Percentiles rank a stretch among this genome's conserved stretches.
phyloP scores from a whole-genome alignment of 2,888 invertebrate genomes.

The Agrochola macilenta region DNA sequence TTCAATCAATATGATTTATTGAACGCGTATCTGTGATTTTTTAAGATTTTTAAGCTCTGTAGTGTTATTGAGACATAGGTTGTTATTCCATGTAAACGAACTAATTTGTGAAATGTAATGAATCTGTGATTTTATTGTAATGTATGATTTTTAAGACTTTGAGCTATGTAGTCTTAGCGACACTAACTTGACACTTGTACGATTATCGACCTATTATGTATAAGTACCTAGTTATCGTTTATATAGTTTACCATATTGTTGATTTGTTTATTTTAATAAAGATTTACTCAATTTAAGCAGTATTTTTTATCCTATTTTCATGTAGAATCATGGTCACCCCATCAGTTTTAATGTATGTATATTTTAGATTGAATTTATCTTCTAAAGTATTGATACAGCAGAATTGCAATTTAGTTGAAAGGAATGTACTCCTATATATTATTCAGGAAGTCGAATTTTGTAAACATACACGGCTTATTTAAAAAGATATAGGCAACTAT shows the following conservation, averaged over 20 bases:
- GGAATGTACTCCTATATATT: conserved; percentile 34
- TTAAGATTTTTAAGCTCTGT: conserved; percentile 36
- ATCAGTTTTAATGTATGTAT: conserved; percentile 25
- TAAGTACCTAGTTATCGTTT: conserved; percentile 39
- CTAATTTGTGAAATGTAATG: conserved; percentile 32
- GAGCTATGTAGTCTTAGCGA: conserved; percentile 46
- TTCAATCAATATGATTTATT: conserved; percentile 42
- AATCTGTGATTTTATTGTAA: conserved; percentile 45
- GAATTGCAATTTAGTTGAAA: conserved; percentile 33
- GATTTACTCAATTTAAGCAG: conserved; percentile 26
- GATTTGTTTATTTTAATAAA: conserved; percentile 38
- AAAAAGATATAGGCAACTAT: no score
- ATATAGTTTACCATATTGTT: conserved; percentile 39
- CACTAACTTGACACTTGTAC: conserved; percentile 39
- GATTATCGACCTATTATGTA: conserved; percentile 39
- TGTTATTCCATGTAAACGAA: conserved; percentile 36
- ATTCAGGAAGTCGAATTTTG: conserved; percentile 34
- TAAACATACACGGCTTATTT: conserved; percentile 26
- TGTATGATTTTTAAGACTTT: conserved; percentile 46
- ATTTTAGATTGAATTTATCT: conserved; percentile 30
- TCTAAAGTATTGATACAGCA: conserved; percentile 30
- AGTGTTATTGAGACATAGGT: conserved; percentile 28
- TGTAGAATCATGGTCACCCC: conserved; percentile 24
- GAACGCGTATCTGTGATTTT: conserved; percentile 37
- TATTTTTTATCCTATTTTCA: conserved; percentile 32